Evolutionary conservation across 2,113 vertebrate species (phyloP), one percentile per base, ranked within the genome.

Genomic region (Rissa tridactyla): DNA sequence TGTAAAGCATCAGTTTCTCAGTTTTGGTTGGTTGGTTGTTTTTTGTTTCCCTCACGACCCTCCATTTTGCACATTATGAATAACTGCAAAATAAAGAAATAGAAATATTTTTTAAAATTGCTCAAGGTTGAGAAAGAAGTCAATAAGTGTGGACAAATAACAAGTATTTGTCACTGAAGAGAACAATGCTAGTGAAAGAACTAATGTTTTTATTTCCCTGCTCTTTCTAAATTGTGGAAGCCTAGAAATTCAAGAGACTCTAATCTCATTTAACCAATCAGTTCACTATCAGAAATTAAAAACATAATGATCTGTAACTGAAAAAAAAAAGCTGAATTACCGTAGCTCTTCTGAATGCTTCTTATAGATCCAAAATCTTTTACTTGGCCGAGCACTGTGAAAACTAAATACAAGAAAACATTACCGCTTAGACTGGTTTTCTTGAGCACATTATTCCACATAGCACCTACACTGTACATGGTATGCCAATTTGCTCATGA

Each of bases 301-400:
- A 70, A 8, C 16, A 55, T 3, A 36, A 44, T 9, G 5, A 86
- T 54, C 77, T 71, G 70, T 49, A 95, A 91, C 5, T 79, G 23
- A 92, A 96, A 95, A 49, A 58, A 92, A 93, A 58, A 93, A 82
- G 70, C 10, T 64, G 61, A 90, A 86, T 97, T 98, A 99, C 99
- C 98, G 97, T 95, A 98, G 88, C 38, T 96, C 88, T 96, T 97
- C 98, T 75, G 97, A 98, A 95, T 98, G 94, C 66, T 97, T 98
- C 96, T 97, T 98, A 95, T 97, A 98, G 97, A 98, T 99, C 97
- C 97, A 98, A 95, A 98, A 98, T 54, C 98, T 98, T 97, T 98
- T 98, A 98, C 98, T 99, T 91, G 98, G 98, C 94, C 98, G 98
- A 87, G 98, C 98, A 92, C 99, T 99, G 90, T 99, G 99, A 98